Evolutionary conservation across 2,797 vertebrate genomes (phyloP).

Genomic region (Glyptemys insculpta): DNA sequence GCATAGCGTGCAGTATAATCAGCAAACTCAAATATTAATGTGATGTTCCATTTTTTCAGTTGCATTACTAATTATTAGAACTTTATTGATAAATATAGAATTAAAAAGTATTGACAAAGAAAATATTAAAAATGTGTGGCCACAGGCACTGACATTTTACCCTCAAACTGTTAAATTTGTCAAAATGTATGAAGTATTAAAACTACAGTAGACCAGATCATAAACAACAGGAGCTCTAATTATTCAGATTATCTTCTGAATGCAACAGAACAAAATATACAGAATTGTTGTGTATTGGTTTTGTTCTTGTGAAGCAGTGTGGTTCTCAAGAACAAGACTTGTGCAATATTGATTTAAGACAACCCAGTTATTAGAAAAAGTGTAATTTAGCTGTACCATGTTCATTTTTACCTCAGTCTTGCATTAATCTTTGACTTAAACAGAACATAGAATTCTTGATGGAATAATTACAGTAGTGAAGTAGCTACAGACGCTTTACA

Average conservation of each 20-base stretch:
- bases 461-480: neutral
- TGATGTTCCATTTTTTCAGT: neutral
- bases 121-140: neutral
- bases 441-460: neutral
- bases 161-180: slow-evolving; percentile 17
- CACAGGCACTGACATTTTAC: neutral
- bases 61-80: neutral
- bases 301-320: neutral
- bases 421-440: neutral
- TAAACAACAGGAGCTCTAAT: neutral
- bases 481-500: neutral
- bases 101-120: neutral
- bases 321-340: neutral
- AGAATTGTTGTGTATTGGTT: neutral
- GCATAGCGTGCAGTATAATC: neutral
- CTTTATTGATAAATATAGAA: neutral
- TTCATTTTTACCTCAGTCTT: neutral
- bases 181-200: slow-evolving; percentile 16
- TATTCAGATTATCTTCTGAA: neutral
- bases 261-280: neutral
- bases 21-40: neutral
- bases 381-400: neutral
- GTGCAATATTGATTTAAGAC: neutral
- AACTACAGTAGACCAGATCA: slow-evolving; percentile 33
- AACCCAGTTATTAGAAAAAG: neutral